Base-by-base conservation (phyloP, 2,797 vertebrate species). In the Florisuga fusca region DNA sequence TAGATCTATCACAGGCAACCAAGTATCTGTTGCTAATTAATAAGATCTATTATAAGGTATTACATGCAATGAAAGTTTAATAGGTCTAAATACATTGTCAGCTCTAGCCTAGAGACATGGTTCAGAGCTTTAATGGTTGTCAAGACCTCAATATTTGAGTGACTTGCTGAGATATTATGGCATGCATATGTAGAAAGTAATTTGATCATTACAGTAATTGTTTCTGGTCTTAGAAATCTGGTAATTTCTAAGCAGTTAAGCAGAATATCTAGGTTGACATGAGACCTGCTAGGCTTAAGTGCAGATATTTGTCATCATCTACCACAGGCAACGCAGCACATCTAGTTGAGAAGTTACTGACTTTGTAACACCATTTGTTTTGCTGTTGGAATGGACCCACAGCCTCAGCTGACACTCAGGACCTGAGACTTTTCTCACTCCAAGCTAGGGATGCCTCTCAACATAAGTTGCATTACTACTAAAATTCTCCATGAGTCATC, bases 401-500 rank as follows among this genome's bases (percentile, higher is more conserved):
- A 10, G 12, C 36, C 48, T 45, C 87, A 79, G 50, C 55, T 23
- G 4, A 85, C 19, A 17, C 33, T 90, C 22, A 22, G 43, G 50
- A 5, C 64, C 87, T 43, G 59, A 93, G 80, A 25, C 61, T 89
- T 69, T 78, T 94, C 72, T 64, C 74, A 36, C 25, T 61, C 45
- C 41, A 79, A 48, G 29, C 75, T 74, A 83, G 85, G 66, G 54
- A 55, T 84, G 46, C 10, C 26, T 76, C 57, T 41, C 58, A 92
- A 76, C 53, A 57, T 33, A 79, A 86, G 55, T 74, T 61, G 16
- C 7, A 2, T 92, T 94, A 63, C 48, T 66, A n/a, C 45, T 90
- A 83, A 84, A 89, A 31, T 25, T 94, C 36, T 85, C 66, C 87
- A 59, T 33, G 55, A 93, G 34, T 67, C 64, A 27, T 87, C 64